Conservation (phyloP, 37 sponge, comb jelly and placozoan species). For the Spongilla lacustris region DNA sequence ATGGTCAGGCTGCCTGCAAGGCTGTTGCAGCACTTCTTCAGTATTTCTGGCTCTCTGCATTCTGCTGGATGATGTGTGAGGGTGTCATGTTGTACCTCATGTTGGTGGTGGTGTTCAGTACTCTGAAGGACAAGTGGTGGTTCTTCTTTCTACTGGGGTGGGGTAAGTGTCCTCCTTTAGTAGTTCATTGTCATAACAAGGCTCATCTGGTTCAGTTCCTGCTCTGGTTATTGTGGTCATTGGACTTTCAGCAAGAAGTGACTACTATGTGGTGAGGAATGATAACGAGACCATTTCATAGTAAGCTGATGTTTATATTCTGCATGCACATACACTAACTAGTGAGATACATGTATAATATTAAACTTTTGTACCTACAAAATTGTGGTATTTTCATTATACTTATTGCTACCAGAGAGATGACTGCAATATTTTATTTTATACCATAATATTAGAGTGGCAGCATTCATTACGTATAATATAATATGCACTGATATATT, state of each 20-base stretch:
- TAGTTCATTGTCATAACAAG: too few relatives aligned
- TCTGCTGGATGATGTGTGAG: slow-evolving; percentile 78
- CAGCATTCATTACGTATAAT: too few relatives aligned
- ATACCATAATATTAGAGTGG: too few relatives aligned
- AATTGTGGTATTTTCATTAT: too few relatives aligned
- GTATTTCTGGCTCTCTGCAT: slow-evolving; percentile 57
- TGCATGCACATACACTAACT: too few relatives aligned
- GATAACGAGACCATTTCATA: neutral
- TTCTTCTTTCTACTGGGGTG: slow-evolving; percentile 49
- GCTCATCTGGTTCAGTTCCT: neutral
- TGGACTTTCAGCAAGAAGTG: slow-evolving; percentile 17
- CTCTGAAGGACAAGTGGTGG: slow-evolving; percentile 48
- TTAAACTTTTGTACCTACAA: too few relatives aligned
- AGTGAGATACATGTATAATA: too few relatives aligned
- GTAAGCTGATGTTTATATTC: too few relatives aligned
- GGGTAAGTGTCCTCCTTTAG: slow-evolving; percentile 3
- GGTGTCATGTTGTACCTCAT: slow-evolving; percentile 70
- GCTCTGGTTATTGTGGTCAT: slow-evolving; percentile 35
- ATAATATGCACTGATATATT: too few relatives aligned
- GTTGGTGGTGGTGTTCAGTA: slow-evolving; percentile 59
- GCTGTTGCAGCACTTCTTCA: slow-evolving; percentile 45
- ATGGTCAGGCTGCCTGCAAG: slow-evolving; percentile 9
- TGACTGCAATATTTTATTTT: too few relatives aligned
- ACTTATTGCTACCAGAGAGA: too few relatives aligned
- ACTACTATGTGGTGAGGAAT: slow-evolving; percentile 22